phyloP scores from a whole-genome alignment of 37 sponge, comb jelly and placozoan genomes.

The Halisarca cf. caerulea region DNA sequence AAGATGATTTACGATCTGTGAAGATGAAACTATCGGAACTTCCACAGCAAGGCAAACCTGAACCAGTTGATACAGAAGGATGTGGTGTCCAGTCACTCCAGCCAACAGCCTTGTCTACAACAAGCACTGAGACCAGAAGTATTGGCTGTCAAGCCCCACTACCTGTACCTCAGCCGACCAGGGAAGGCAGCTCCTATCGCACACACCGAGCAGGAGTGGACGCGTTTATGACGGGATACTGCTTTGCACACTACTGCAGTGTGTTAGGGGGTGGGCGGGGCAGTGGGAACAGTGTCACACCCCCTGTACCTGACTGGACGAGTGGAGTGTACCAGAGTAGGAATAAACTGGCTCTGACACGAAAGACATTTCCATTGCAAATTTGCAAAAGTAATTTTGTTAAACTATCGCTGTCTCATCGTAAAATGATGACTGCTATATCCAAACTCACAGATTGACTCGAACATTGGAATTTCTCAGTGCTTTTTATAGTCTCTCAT shows the following conservation, averaged over 20 bases:
- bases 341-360: conserved; percentile 51
- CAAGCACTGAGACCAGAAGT: background rate
- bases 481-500: too few relatives aligned
- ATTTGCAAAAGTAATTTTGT: conserved; percentile 65
- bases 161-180: background rate
- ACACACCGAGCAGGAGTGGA: conserved; percentile 77
- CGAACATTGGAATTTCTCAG: too few relatives aligned
- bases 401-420: conserved; percentile 40
- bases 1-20: background rate
- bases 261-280: background rate
- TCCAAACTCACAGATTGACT: too few relatives aligned
- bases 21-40: background rate
- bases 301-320: background rate
- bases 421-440: too few relatives aligned
- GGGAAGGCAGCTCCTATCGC: background rate
- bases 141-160: too few relatives aligned
- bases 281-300: background rate
- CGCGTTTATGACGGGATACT: conserved; percentile 87
- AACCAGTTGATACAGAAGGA: background rate
- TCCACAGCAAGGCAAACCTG: conserved; percentile 6
- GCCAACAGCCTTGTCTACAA: background rate
- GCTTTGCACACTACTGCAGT: conserved; percentile 38
- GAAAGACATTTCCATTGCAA: conserved; percentile 49
- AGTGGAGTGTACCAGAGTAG: conserved; percentile 14
- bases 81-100: too few relatives aligned